Evolutionary conservation across 2,888 invertebrate species (phyloP), one percentile per base, ranked within the genome.

Genomic region (Gnatocerus cornutus): DNA sequence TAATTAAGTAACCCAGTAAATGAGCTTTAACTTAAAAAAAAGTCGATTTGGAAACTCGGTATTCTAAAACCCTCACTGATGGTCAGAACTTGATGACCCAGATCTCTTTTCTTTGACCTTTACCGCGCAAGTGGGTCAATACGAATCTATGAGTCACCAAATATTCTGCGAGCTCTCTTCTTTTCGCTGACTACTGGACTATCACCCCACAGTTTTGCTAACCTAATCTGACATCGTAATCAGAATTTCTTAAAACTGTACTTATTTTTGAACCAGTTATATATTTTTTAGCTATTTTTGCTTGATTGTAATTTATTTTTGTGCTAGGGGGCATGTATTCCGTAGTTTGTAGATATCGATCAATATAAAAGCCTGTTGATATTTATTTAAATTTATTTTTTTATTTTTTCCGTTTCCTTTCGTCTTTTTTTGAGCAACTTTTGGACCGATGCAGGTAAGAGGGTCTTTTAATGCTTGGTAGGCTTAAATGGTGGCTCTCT

Each of bases 311-410:
- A 55, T 56, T 62, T 63, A 48, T 68, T 71, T 65, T 69, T 69
- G 29, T 56, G 45, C 50, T 68, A 68, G 46, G 61, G 68, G 69
- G 68, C 69, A 71, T 75, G 63, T 73, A 74, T 55, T 61, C 39
- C 50, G 50, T 50, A 70, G 52, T 66, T 63, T 73, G 75, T 77
- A 59, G 55, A 55, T 74, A 37, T 71, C 48, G 62, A 70, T 73
- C 62, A 48, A 77, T 77, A 77, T 74, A 77, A 58, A 72, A 71
- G 71, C 68, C 64, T 69, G 43, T 62, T 72, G 50, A 50, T 50
- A 56, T 56, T 63, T 10, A 56, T 48, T 48, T 13, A 56, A 50
- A 21, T 61, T 63, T 55, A 30, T 29, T 68, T 62, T 33, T 66
- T 50, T 45, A 41, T 63, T 50, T 50, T 39, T 52, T 69, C 64